Percentiles rank a stretch among this genome's conserved stretches.
phyloP scores from a whole-genome alignment of 2,888 invertebrate species.

The Synanthedon formicaeformis region DNA sequence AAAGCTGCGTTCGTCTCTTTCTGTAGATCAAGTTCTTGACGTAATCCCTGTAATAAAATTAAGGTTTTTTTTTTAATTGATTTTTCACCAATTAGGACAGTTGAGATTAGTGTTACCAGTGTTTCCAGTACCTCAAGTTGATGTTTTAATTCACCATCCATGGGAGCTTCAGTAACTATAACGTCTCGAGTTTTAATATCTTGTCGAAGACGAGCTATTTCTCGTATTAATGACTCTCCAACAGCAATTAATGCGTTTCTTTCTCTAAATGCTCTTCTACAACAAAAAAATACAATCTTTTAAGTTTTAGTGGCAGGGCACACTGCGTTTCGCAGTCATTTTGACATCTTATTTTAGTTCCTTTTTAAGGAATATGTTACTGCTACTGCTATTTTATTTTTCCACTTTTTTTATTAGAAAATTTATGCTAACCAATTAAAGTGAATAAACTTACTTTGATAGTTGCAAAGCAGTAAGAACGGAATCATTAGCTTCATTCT shows the following conservation, averaged over 20 bases:
- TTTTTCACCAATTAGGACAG: not conserved
- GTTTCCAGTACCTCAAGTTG: slow-evolving; percentile 32
- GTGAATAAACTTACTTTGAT: slow-evolving; percentile 30
- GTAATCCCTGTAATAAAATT: slow-evolving; percentile 21
- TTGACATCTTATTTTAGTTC: not conserved
- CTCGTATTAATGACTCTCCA: slow-evolving; percentile 50
- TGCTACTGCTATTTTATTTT: not conserved
- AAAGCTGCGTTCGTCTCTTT: slow-evolving; percentile 23
- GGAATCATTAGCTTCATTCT: slow-evolving; percentile 34
- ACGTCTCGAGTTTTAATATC: slow-evolving; percentile 32
- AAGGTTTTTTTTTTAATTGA: not conserved
- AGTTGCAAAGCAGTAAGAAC: slow-evolving; percentile 37
- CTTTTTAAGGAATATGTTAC: not conserved
- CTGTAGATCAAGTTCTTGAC: slow-evolving; percentile 47
- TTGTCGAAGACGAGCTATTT: slow-evolving; percentile 41
- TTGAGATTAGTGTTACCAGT: not conserved
- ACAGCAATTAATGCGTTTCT: slow-evolving; percentile 38
- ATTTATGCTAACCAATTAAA: not conserved
- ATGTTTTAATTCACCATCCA: slow-evolving; percentile 26
- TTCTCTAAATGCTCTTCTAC: slow-evolving; percentile 42
- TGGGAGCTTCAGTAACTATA: slow-evolving; percentile 21
- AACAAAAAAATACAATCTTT: not conserved
- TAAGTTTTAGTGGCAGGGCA: no score
- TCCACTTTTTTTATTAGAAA: not conserved
- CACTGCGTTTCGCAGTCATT: no score